Conservation (phyloP, 2,888 invertebrate species). For the Cryptosula pallasiana region DNA sequence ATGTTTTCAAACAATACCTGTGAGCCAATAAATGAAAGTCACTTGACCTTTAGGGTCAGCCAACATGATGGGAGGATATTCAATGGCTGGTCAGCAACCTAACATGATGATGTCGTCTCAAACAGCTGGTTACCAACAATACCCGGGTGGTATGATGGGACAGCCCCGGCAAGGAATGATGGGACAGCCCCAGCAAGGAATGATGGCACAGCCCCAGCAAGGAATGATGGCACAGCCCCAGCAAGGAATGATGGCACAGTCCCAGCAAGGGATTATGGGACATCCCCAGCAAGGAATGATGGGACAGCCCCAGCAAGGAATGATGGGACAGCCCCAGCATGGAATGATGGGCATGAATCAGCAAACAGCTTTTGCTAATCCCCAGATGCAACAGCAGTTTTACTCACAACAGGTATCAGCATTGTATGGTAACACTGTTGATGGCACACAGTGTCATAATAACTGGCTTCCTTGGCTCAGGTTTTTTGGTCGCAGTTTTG, state of each 20-base stretch:
- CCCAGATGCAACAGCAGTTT: neutral
- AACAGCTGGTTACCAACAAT: neutral
- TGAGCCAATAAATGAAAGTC: no score
- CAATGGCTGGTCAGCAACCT: neutral
- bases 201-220: neutral
- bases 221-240: neutral
- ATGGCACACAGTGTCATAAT: no score
- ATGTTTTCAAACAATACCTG: no score
- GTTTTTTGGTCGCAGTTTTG: no score
- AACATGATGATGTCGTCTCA: slow-evolving; percentile 1
- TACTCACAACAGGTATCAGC: neutral
- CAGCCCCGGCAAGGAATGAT: neutral
- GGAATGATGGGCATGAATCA: slow-evolving; percentile 3
- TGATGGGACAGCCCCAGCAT: slow-evolving; percentile 11
- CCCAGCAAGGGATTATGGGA: no score
- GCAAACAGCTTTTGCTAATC: neutral
- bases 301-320: slow-evolving; percentile 3
- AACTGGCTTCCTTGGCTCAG: no score
- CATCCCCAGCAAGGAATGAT: neutral
- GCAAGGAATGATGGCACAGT: slow-evolving; percentile 12
- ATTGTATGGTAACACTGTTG: no score
- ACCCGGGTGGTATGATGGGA: neutral
- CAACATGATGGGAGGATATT: neutral
- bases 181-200: neutral
- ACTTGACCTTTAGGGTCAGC: no score